Evolutionary conservation across 2,888 invertebrate species (phyloP), one percentile per base, ranked within the genome.

Genomic region (Microctonus brassicae): DNA sequence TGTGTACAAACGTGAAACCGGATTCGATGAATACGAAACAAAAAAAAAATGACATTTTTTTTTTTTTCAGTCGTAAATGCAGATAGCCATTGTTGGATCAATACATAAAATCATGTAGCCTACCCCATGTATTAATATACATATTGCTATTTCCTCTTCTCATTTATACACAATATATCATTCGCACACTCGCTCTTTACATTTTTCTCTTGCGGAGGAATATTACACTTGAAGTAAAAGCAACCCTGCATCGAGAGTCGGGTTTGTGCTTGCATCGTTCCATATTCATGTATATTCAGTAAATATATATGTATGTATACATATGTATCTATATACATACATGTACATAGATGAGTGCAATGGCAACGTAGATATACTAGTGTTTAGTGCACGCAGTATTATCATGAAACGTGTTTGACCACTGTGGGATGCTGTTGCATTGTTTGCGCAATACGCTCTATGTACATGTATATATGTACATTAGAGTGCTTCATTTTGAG

Each of bases 351-450:
- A 47, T 7, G 55, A 42, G 72, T 7, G 68, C 29, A 57, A 17
- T 33, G 11, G 55, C 33, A 47, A n/a, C 63, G 52, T 78, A 47
- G 81, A n/a, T n/a, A 82, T 83, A 83, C 79, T 79, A 53, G 76
- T 83, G 81, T 83, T 82, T 82, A 82, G 82, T 81, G 78, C 79
- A 80, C 77, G 82, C 47, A 17, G 47, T 78, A 82, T 83, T 83
- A 82, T 81, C 80, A 73, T 74, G 72, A 76, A 73, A 70, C 78
- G 77, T 82, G 84, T 85, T 83, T 83, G 81, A 81, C 81, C 80
- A 79, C 78, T 47, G 47, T 47, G 79, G 77, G 75, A 79, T 69
- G 77, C 77, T 76, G 73, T 76, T 73, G 63, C 24, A 75, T 74
- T 80, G 76, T 80, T 81, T 80, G 78, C 79, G 73, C 77, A 78